These are phyloP conservation scores for Cremastinae sp. DNA, from an alignment of 2,888 invertebrate species.

Conservation along the genomic window DNA sequence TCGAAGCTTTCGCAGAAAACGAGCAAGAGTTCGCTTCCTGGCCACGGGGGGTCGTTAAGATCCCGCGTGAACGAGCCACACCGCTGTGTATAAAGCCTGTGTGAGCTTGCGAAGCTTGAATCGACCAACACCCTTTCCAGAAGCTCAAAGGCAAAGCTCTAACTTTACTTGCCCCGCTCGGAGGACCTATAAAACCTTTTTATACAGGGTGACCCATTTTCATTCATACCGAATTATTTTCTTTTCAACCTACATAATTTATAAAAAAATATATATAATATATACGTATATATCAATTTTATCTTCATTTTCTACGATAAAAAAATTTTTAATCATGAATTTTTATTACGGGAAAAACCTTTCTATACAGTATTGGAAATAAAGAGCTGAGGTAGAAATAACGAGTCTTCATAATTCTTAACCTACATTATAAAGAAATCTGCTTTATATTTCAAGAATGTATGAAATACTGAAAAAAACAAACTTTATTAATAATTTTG, in stretches of 20 bases:
- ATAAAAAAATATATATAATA: neutral
- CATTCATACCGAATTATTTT: neutral
- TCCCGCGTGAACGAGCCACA: constrained; percentile 28
- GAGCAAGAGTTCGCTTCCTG: constrained; percentile 43
- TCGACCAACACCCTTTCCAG: constrained; percentile 14
- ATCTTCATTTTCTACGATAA: too few relatives aligned
- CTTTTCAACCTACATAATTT: neutral
- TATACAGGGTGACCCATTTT: constrained; percentile 13
- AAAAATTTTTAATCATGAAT: too few relatives aligned
- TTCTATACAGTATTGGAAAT: too few relatives aligned
- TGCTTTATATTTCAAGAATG: too few relatives aligned
- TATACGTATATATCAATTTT: too few relatives aligned
- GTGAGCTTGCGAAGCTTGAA: constrained; percentile 13
- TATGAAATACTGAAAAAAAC: too few relatives aligned
- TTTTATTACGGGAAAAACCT: too few relatives aligned
- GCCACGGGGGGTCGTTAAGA: constrained; percentile 58
- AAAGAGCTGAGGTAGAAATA: too few relatives aligned
- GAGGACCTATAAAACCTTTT: neutral
- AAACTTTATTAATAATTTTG: too few relatives aligned
- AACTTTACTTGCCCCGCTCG: constrained; percentile 1
- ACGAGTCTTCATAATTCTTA: too few relatives aligned
- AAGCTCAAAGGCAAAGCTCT: constrained; percentile 40
- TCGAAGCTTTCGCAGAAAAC: constrained; percentile 33
- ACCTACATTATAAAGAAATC: too few relatives aligned
- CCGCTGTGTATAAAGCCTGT: constrained; percentile 18